Evolutionary conservation across 30 jellyfish, hydroid and myxozoan species (phyloP), one percentile per base, ranked within the genome.

Genomic region (Hydra vulgaris): DNA sequence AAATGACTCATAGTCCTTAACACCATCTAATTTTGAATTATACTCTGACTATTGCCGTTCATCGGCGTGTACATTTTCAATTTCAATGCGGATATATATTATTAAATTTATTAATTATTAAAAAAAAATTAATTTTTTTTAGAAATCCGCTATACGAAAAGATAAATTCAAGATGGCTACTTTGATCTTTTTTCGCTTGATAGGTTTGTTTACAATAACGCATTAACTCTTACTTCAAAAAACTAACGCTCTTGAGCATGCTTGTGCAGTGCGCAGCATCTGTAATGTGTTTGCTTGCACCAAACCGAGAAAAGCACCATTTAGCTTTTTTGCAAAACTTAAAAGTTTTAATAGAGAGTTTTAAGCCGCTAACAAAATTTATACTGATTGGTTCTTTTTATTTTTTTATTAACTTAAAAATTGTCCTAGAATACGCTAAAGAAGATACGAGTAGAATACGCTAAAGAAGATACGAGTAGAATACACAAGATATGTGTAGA

Each of bases 141-240:
- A 3, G 61, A 40, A 40, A 40, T 40, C 61, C 27, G 56, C 79
- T 20, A 71, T 20, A 53, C 26, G 20, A 7, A 69, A 23, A 71
- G 27, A 23, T 15, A 17, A 17, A 23, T 71, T 23, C 17, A 23
- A 20, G 79, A 71, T 71, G 24, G 27, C 53, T 53, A 75, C 53
- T 75, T 75, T 75, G 83, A 75, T 75, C 83, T 75, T 75, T 75
- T 75, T 23, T 25, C 83, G 83, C 83, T 75, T 75, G 83, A 75
- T 25, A 75, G 83, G 18, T 70, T 70, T 75, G 56, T 26, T 25
- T 75, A 21, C 83, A 75, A 70, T 15, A 67, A 75, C 61, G 61
- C 61, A 40, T 40, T 40, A 40, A 40, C 61, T 40, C 61, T 40
- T 40, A n/a, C 61, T 5, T 40, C 12, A 40, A 40, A 40, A 40